These are phyloP conservation scores for Apaloderma vittatum DNA, from an alignment of 2,113 vertebrate species.

Conservation along the genomic window DNA sequence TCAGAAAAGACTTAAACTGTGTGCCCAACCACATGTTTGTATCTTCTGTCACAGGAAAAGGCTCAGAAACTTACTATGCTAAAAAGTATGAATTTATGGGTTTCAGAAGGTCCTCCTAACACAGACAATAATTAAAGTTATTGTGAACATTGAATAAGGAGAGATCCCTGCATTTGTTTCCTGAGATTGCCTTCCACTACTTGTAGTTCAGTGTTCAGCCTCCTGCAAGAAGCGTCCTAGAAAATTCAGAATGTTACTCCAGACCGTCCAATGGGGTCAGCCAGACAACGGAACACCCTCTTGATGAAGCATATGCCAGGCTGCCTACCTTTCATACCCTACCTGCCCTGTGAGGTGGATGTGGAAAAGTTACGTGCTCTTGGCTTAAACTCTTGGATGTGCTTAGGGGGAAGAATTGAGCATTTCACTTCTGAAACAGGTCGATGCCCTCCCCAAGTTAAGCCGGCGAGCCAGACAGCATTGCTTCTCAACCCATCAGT, in stretches of 20 bases:
- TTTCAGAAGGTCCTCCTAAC: neutral
- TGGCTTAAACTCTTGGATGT: neutral
- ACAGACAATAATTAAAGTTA: neutral
- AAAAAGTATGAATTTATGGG: neutral
- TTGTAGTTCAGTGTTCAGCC: neutral
- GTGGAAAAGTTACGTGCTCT: neutral
- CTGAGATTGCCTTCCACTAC: neutral
- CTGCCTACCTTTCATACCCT: neutral
- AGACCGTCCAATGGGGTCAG: accelerated
- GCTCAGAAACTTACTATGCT: neutral
- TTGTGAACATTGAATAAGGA: neutral
- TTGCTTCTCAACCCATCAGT: neutral
- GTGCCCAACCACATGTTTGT: neutral
- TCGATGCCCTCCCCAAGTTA: neutral
- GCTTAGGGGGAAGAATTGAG: neutral
- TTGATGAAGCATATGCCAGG: neutral
- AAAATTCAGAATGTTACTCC: neutral
- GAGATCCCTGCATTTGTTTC: neutral
- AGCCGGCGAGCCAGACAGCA: neutral
- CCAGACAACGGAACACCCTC: neutral
- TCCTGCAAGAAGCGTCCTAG: neutral
- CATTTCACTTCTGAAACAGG: neutral
- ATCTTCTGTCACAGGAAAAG: neutral
- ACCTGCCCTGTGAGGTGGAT: accelerated
- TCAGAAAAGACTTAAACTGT: neutral